phyloP scores from a whole-genome alignment of 1,140 invertebrate species.

The Drosophila novamexicana region DNA sequence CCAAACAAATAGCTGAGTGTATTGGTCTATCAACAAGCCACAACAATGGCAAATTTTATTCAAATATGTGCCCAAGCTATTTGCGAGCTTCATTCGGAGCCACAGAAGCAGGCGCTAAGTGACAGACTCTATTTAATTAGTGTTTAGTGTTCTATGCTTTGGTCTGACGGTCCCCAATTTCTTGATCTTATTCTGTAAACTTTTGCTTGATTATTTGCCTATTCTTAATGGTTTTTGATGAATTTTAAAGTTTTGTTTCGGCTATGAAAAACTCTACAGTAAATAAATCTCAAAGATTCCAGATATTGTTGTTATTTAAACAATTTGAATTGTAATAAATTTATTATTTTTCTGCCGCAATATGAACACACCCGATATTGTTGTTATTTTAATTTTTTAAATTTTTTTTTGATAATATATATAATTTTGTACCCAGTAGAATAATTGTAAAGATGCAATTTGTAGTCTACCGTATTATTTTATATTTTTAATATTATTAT shows the following conservation, averaged over 20 bases:
- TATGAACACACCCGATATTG: no score
- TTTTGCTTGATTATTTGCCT: not conserved
- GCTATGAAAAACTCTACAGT: not conserved
- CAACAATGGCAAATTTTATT: slow-evolving; percentile 43
- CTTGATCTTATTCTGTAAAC: not conserved
- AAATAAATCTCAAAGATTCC: not conserved
- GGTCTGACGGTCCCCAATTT: not conserved
- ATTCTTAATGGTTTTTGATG: not conserved
- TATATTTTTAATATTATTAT: no score
- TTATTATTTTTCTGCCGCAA: no score
- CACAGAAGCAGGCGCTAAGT: slow-evolving; percentile 39
- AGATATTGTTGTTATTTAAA: no score
- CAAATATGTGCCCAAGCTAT: slow-evolving; percentile 66
- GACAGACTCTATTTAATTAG: slow-evolving; percentile 47
- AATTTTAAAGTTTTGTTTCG: not conserved
- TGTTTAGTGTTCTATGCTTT: not conserved
- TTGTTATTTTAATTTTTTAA: no score
- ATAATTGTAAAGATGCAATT: no score
- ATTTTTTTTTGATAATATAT: no score
- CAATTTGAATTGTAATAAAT: no score
- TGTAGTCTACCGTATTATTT: no score
- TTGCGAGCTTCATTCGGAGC: slow-evolving; percentile 59
- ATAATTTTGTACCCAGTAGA: no score
- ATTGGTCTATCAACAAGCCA: slow-evolving; percentile 51
- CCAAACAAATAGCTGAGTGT: slow-evolving; percentile 3